Evolutionary conservation across 2,113 vertebrate species (phyloP).

Genomic region (Butastur rufipennis): DNA sequence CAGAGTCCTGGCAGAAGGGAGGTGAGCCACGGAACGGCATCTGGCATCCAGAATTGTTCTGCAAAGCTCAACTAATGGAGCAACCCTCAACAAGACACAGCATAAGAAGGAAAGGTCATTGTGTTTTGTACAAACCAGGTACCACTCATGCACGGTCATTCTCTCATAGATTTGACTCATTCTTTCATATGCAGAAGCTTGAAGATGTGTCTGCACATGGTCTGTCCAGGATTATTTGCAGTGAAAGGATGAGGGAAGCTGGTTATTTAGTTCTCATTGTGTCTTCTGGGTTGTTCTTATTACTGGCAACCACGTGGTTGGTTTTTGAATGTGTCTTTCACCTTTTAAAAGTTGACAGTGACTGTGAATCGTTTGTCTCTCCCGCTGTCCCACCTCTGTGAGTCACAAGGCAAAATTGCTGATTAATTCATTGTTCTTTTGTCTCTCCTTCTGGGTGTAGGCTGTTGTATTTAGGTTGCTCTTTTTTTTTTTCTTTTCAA

Average conservation of each 20-base stretch:
- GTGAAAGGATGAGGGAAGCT: not conserved
- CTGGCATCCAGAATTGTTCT: not conserved
- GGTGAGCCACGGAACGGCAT: accelerated
- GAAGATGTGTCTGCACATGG: accelerated
- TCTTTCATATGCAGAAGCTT: not conserved
- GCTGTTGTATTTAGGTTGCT: not conserved
- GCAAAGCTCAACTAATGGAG: not conserved
- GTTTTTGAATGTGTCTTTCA: not conserved
- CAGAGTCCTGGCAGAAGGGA: not conserved
- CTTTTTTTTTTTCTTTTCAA: not conserved
- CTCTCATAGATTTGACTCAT: not conserved
- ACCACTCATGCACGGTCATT: not conserved
- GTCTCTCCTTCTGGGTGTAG: not conserved
- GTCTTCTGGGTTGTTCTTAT: not conserved
- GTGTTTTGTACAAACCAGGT: not conserved
- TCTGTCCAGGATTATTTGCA: not conserved
- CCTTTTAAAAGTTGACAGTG: not conserved
- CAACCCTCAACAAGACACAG: not conserved
- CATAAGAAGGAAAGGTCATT: not conserved
- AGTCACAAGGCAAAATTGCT: not conserved
- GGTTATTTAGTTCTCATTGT: not conserved
- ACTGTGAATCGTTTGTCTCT: not conserved
- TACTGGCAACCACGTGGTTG: not conserved
- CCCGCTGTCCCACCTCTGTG: not conserved
- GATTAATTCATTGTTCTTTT: not conserved